These are phyloP conservation scores for Drosophila pandora DNA, from an alignment of 1,140 invertebrate species.

Conservation along the genomic window DNA sequence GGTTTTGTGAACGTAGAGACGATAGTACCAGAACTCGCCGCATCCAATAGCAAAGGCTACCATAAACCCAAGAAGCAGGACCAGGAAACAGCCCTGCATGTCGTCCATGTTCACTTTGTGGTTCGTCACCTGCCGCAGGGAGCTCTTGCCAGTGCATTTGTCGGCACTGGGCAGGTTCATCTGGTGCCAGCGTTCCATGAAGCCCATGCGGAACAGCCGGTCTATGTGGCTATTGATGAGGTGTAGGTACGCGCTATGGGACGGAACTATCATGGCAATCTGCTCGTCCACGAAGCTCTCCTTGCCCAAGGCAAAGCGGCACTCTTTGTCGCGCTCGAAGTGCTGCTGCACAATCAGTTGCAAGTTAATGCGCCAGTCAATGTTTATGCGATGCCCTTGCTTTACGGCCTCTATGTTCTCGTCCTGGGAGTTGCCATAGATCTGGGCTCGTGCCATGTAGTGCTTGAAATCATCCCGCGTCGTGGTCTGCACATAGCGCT, in stretches of 20 bases:
- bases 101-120: constrained; percentile 93
- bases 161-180: constrained; percentile 91
- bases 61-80: constrained; percentile 67
- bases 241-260: constrained; percentile 89
- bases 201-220: constrained; percentile 92
- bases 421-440: constrained; percentile 84
- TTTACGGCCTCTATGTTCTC: constrained; percentile 87
- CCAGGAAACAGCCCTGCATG: constrained; percentile 91
- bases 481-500: constrained; percentile 85
- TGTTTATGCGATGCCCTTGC: constrained; percentile 88
- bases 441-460: constrained; percentile 80
- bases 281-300: constrained; percentile 92
- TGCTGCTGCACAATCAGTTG: constrained; percentile 84
- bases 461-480: constrained; percentile 75
- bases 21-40: constrained; percentile 65
- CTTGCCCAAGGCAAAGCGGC: constrained; percentile 74
- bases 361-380: constrained; percentile 92
- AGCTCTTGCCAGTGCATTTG: constrained; percentile 87
- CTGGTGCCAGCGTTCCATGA: constrained; percentile 92
- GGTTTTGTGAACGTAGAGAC: constrained; percentile 28
- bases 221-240: constrained; percentile 88
- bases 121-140: constrained; percentile 88
- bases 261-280: constrained; percentile 89
- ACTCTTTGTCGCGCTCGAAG: constrained; percentile 77
- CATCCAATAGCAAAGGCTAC: constrained; percentile 46